phyloP scores from a whole-genome alignment of 2,888 invertebrate genomes.

The Cremastinae sp. region DNA sequence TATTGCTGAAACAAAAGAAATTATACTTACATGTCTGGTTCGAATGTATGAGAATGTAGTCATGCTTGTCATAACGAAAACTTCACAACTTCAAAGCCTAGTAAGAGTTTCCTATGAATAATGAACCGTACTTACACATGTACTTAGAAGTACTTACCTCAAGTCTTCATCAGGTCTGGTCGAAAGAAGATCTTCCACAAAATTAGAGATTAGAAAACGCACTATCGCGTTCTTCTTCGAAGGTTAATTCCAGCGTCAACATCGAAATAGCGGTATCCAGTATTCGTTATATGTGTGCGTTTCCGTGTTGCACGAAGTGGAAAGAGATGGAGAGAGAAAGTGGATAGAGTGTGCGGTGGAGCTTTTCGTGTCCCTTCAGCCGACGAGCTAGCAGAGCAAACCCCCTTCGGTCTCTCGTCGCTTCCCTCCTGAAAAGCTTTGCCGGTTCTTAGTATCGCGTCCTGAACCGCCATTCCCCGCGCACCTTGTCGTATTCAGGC shows the following conservation, averaged over 20 bases:
- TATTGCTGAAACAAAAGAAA: no score
- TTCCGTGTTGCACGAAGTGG: no score
- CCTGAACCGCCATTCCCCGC: conserved; percentile 24
- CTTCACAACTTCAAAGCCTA: no score
- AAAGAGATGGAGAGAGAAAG: no score
- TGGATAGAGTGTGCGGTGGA: conserved; percentile 1
- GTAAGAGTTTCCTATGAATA: no score
- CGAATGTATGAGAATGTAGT: no score
- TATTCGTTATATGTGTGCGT: not conserved
- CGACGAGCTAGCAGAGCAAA: conserved; percentile 44
- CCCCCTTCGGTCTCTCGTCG: conserved; percentile 60
- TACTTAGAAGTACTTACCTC: no score
- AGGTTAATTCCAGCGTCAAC: conserved; percentile 72
- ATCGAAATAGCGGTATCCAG: conserved; percentile 65
- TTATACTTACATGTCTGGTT: no score
- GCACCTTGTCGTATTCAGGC: not conserved
- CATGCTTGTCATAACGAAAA: no score
- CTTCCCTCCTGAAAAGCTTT: conserved; percentile 61
- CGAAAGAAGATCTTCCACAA: not conserved
- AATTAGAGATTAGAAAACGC: conserved; percentile 1
- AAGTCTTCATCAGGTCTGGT: not conserved
- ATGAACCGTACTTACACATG: no score
- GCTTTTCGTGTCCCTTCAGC: conserved; percentile 50
- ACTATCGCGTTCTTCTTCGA: conserved; percentile 40
- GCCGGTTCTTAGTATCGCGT: conserved; percentile 43